Percentiles rank a stretch among this genome's conserved stretches.
These are phyloP conservation scores for Bilobella aurantiaca DNA, from an alignment of 1,140 invertebrate genomes.

Conservation along the genomic window DNA sequence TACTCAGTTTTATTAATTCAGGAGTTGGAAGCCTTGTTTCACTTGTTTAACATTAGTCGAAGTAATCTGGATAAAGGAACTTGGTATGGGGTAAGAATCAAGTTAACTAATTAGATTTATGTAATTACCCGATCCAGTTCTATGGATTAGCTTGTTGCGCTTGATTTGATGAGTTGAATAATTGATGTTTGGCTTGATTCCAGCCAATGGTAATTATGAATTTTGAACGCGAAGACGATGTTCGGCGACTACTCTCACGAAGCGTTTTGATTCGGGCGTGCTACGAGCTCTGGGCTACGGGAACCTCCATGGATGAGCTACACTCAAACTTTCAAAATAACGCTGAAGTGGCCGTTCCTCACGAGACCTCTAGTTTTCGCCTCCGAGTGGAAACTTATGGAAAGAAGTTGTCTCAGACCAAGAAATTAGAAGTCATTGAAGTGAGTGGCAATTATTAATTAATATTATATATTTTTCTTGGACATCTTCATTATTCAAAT, in stretches of 20 bases:
- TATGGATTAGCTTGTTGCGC: too few relatives aligned
- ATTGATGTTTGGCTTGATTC: too few relatives aligned
- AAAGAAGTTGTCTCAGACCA: conserved; percentile 61
- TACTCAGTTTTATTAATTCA: conserved; percentile 30
- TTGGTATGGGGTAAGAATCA: conserved; percentile 17
- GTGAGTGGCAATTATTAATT: too few relatives aligned
- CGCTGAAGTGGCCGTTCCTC: conserved; percentile 45
- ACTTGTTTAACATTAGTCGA: conserved; percentile 30
- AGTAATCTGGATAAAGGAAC: conserved; percentile 2
- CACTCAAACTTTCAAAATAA: conserved; percentile 53
- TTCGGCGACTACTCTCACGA: conserved; percentile 56
- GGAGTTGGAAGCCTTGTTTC: conserved; percentile 38
- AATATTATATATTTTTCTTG: too few relatives aligned
- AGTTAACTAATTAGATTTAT: conserved; percentile 6
- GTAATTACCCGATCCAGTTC: too few relatives aligned
- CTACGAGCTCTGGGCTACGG: conserved; percentile 64
- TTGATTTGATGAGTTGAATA: too few relatives aligned
- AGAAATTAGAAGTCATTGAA: conserved; percentile 78
- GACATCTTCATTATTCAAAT: too few relatives aligned
- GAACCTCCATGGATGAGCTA: conserved; percentile 47
- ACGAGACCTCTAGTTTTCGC: conserved; percentile 59
- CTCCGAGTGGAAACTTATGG: conserved; percentile 80
- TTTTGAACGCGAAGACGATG: conserved; percentile 51
- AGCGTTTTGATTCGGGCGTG: conserved; percentile 65
- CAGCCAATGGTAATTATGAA: conserved; percentile 70